phyloP scores from a whole-genome alignment of 1,140 invertebrate genomes.

The Globodera rostochiensis region DNA sequence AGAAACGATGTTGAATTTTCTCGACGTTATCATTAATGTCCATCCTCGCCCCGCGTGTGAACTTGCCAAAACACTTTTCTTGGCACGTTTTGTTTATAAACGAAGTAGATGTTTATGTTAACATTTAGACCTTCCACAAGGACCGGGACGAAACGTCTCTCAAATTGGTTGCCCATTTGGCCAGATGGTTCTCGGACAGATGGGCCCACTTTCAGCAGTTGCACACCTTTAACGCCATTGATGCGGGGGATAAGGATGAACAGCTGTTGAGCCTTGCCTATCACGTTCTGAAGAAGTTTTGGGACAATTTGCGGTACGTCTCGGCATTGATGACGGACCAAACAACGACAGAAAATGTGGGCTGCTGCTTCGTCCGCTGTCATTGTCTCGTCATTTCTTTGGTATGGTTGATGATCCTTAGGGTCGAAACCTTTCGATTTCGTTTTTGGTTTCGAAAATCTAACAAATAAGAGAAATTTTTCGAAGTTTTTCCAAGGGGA shows the following conservation, averaged over 20 bases:
- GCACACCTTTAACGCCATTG: not conserved
- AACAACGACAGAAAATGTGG: not conserved
- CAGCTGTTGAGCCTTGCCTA: conserved; percentile 13
- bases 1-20: conserved; percentile 18
- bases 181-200: conserved; percentile 2
- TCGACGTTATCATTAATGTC: conserved; percentile 18
- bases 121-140: conserved; percentile 31
- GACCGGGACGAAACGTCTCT: conserved; percentile 5
- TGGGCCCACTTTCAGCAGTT: not conserved
- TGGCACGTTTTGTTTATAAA: conserved; percentile 8
- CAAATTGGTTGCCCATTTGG: conserved; percentile 23
- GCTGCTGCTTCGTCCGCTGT: conserved; percentile 8
- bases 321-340: not conserved
- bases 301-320: conserved; percentile 18
- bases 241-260: not conserved
- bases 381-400: not conserved
- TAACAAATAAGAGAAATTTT: too few species aligned
- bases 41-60: conserved; percentile 29
- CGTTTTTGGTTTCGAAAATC: too few species aligned
- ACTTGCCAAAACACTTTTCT: conserved; percentile 29
- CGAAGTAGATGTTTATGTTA: conserved; percentile 3
- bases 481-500: too few species aligned
- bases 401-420: not conserved
- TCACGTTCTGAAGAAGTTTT: conserved; percentile 22
- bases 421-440: too few species aligned